Base-by-base conservation (phyloP, 2,113 vertebrate genomes). In the Sorex fumeus region DNA sequence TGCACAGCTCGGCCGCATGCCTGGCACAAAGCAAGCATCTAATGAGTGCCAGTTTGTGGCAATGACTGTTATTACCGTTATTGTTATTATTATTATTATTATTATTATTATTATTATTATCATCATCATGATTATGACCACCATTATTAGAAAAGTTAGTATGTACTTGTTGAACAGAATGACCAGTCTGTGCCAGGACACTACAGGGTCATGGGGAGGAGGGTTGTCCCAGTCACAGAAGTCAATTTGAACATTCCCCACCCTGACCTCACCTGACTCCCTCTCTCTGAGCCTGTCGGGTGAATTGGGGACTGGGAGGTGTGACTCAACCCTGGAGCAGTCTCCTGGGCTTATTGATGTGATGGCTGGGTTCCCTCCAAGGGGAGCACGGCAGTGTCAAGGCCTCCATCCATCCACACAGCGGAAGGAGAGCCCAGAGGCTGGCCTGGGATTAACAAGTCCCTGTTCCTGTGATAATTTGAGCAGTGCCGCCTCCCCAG, bases 401-500 rank as follows among this genome's bases (percentile, higher is more conserved):
- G 43, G 47, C 77, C n/a, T 67, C 23, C 27, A 32, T 57, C 53
- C 1, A 11, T 12, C 87, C 69, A 6, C 0, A 0, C 8, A 19
- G 15, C 4, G 30, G 19, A 21, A 5, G 25, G 34, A 23, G 78
- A 91, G 77, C 66, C 66, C 28, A 36, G 71, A 78, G 91, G 79
- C 34, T 82, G 45, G 0, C 18, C 16, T n/a, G 79, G 94, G 95
- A 97, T 97, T 96, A 95, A 95, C 81, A 95, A 91, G 45, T 81
- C 82, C 3, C 90, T 28, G 2, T 94, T 91, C 88, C 0, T 21
- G 92, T 91, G 60, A 74, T 91, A 75, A 93, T 47, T 96, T 96
- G 96, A 97, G 88, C 94, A 92, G 96, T 95, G 76, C 70, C 84
- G 88, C 69, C 88, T 82, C 87, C 77, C 83, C 76, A 27, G 88